phyloP scores from a whole-genome alignment of 1,140 invertebrate species.

The Thereuonema tuberculata region DNA sequence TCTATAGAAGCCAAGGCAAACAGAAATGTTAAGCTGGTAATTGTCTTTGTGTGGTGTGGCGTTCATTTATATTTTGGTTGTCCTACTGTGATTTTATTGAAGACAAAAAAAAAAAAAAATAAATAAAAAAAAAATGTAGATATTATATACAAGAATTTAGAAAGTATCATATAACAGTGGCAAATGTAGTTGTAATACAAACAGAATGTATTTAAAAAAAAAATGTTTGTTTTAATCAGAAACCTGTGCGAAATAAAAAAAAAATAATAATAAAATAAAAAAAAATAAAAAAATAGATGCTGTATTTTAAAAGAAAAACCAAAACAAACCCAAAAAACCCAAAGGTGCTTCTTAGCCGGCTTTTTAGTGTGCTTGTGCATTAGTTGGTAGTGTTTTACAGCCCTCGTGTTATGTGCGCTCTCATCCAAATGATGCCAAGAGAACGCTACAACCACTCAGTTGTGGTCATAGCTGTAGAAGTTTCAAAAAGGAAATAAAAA shows the following conservation, averaged over 20 bases:
- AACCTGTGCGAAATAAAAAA: too few species aligned
- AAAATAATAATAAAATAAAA: not conserved
- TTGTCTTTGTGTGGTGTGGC: constrained; percentile 6
- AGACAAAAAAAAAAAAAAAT: not conserved
- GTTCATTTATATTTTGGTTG: constrained; percentile 5
- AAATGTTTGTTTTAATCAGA: too few species aligned
- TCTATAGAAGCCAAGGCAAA: constrained; percentile 1
- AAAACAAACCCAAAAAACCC: too few species aligned
- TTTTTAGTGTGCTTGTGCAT: not conserved
- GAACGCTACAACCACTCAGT: too few species aligned
- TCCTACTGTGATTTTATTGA: constrained; percentile 9
- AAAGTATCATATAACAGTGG: too few species aligned
- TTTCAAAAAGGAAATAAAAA: not conserved
- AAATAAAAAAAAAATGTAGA: not conserved
- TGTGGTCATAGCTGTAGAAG: not conserved
- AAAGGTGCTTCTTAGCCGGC: not conserved
- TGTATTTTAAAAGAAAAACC: not conserved
- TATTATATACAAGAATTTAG: not conserved
- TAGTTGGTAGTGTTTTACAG: not conserved
- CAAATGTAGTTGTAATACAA: too few species aligned
- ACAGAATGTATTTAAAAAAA: too few species aligned
- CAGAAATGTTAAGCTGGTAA: not conserved
- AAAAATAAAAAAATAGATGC: not conserved
- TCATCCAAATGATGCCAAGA: too few species aligned
- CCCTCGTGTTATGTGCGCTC: too few species aligned